Conservation (phyloP, 1,140 invertebrate species). For the Drosophila lacertosa region DNA sequence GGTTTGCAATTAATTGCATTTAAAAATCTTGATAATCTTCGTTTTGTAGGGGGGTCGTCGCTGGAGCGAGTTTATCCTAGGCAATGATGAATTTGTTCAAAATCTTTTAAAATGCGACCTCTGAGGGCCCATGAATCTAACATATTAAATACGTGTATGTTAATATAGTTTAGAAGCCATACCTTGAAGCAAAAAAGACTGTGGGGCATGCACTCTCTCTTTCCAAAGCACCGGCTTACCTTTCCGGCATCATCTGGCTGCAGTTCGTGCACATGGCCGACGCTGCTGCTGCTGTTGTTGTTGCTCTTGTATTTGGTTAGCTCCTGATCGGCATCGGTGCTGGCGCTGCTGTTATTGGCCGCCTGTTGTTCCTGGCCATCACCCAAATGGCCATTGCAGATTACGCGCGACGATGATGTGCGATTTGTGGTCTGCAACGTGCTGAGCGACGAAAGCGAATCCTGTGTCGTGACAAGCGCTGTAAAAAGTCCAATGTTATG, state of each 20-base stretch:
- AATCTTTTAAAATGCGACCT: conserved; percentile 32
- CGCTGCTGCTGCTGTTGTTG: conserved; percentile 39
- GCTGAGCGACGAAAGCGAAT: conserved; percentile 66
- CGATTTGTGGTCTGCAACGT: conserved; percentile 63
- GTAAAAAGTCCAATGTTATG: neutral
- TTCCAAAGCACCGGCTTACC: conserved; percentile 88
- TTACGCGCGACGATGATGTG: conserved; percentile 48
- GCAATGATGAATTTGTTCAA: conserved; percentile 47
- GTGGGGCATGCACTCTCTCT: conserved; percentile 89
- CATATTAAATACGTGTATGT: conserved; percentile 84
- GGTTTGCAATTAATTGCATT: neutral
- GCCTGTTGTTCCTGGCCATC: conserved; percentile 50
- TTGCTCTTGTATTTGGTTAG: conserved; percentile 36
- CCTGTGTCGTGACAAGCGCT: conserved; percentile 68
- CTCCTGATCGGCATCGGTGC: conserved; percentile 48
- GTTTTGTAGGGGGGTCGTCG: conserved; percentile 24
- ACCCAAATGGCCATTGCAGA: conserved; percentile 60
- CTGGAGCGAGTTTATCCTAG: conserved; percentile 71
- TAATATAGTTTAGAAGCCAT: conserved; percentile 84
- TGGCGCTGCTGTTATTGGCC: neutral
- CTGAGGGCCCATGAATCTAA: conserved; percentile 53
- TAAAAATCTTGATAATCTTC: conserved; percentile 25
- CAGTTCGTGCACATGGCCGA: conserved; percentile 64
- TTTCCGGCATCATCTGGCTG: conserved; percentile 84
- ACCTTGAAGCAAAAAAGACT: conserved; percentile 91